Evolutionary conservation across 2,888 invertebrate genomes (phyloP).

Genomic region (Stenoptilia bipunctidactyla): DNA sequence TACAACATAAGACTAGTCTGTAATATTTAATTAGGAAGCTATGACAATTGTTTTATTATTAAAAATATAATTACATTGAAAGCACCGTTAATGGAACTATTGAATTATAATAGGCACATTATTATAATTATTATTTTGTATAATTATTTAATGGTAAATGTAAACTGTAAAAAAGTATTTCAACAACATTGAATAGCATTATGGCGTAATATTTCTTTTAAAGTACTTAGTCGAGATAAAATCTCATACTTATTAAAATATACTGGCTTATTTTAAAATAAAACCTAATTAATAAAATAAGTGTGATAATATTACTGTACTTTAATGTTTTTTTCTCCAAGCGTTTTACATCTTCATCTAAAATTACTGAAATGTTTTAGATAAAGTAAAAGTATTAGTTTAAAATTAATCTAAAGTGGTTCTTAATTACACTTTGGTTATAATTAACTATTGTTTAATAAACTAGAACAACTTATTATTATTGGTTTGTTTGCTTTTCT

Average conservation of each 20-base stretch:
- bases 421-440: constrained; percentile 69
- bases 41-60: constrained; percentile 1
- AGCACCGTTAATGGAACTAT: constrained; percentile 46
- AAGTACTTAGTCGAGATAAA: too few species aligned
- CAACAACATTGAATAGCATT: neutral
- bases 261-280: too few species aligned
- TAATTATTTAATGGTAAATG: neutral
- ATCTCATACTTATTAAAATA: too few species aligned
- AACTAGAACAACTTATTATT: constrained; percentile 1
- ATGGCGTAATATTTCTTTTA: neutral
- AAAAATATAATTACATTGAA: constrained; percentile 13
- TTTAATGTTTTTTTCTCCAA: too few species aligned
- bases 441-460: constrained; percentile 55
- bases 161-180: neutral
- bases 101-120: constrained; percentile 49
- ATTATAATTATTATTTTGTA: constrained; percentile 19
- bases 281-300: too few species aligned
- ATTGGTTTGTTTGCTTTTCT: too few species aligned
- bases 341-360: constrained; percentile 11
- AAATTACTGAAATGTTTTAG: constrained; percentile 13
- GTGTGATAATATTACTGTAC: too few species aligned
- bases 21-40: constrained; percentile 20
- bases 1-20: constrained; percentile 43
- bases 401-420: constrained; percentile 35
- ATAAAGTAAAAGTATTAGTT: too few species aligned